Evolutionary conservation across 2,888 invertebrate species (phyloP), one percentile per base, ranked within the genome.

Genomic region (Dichetophora obliterata): DNA sequence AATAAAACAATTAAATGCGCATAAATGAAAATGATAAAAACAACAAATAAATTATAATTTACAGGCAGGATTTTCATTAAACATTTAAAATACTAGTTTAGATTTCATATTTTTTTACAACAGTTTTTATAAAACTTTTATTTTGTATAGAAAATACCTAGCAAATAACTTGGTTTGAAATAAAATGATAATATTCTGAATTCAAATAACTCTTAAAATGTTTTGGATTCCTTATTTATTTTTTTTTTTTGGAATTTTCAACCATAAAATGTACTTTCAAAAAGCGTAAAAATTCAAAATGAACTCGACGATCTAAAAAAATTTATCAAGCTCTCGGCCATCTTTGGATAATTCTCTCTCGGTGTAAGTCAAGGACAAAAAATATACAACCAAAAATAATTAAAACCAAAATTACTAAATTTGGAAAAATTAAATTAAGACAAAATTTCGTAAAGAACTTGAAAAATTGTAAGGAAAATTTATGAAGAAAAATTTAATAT

Each of bases 311-410:
- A 75, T 27, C 57, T 48, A 78, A 22, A 37, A 66, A 84, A 81
- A 83, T 85, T 83, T 78, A 78, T 82, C 83, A 85, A 81, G 77
- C 81, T 88, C 88, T 88, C 87, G 87, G 88, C 88, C 87, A 86
- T 84, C 85, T 88, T 88, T 88, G 88, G 88, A 87, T 88, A 88
- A 87, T 87, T 86, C 81, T 85, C 86, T 88, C 88, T 87, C 86
- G 88, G 87, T 87, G 87, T 87, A 87, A 82, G 83, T 88, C 87
- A 85, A 87, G 86, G 86, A 85, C 87, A 86, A 86, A 82, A 84
- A 82, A 84, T n/a, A 79, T 81, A 80, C 81, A 81, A 82, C 81
- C 77, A 80, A 82, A 81, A 79, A 70, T 82, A 80, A 79, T 74
- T 57, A 48, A 77, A 79, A 66, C 80, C 85, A 85, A 86, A 87